Base-by-base conservation (phyloP, 2,888 invertebrate species). In the Hypercompe scribonia region DNA sequence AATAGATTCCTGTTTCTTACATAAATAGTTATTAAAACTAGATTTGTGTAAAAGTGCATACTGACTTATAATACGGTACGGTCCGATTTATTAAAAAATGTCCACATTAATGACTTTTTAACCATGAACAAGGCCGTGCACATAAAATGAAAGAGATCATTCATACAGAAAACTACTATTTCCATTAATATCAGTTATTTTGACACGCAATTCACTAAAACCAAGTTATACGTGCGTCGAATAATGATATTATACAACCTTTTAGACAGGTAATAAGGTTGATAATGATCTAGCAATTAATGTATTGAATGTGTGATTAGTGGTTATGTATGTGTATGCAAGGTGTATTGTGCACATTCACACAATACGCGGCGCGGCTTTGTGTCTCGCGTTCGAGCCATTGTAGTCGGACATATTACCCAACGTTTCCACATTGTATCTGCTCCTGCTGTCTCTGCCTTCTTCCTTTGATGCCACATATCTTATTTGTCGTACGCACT, bases 361-460 rank as follows among this genome's bases (percentile, higher is more conserved):
- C 90, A 94, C 94, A 94, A 95, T 94, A 90, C 93, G 88, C 86
- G 88, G 89, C 88, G 90, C 88, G 92, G 94, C 94, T 95, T 95
- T 95, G 95, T 95, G 91, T 91, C 90, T 86, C 90, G 91, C 90
- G 90, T 92, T 93, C 92, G 91, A 91, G 89, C 93, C 91, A 94
- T 94, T 95, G 94, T 95, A 91, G 90, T 90, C 90, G 90, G 94
- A 94, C 94, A 93, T 94, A 94, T 95, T 95, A 94, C 93, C 92
- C 91, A 94, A 93, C 92, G 93, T 93, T 91, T 91, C 90, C 90
- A 93, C 93, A 93, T 93, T 94, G 94, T 94, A 92, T 91, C 92
- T 90, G 86, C 90, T 90, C 89, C 89, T 89, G 87, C 86, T 88
- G 89, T 89, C 89, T 90, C 90, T 91, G 90, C 91, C 91, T 94